These are phyloP conservation scores for Platycheirus rosarum DNA, from an alignment of 2,888 invertebrate species.

Conservation along the genomic window DNA sequence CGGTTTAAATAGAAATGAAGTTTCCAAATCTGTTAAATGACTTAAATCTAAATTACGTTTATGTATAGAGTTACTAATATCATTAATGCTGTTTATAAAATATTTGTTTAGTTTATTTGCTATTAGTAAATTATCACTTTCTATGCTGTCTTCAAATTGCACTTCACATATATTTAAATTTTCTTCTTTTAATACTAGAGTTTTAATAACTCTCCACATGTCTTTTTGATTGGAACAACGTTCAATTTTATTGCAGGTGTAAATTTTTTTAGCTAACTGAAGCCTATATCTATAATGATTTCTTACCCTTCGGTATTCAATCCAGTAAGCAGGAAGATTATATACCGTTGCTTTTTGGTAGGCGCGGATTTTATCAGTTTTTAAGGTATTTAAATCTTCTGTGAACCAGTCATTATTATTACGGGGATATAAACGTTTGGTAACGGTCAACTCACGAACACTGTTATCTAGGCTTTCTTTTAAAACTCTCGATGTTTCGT, in stretches of 20 bases:
- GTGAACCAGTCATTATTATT: not conserved
- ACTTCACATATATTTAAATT: not conserved
- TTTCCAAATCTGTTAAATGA: not conserved
- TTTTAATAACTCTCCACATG: not conserved
- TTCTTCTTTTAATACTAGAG: not conserved
- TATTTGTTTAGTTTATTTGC: not conserved
- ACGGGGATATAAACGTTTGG: not conserved
- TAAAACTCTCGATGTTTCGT: not conserved
- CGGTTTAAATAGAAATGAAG: not conserved
- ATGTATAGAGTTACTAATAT: not conserved
- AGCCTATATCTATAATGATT: not conserved
- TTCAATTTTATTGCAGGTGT: conserved; percentile 3
- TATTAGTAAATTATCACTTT: not conserved
- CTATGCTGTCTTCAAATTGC: not conserved
- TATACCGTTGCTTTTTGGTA: not conserved
- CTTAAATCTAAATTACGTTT: not conserved
- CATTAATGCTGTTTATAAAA: conserved; percentile 1
- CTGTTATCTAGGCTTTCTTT: not conserved
- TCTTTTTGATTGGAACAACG: conserved; percentile 5
- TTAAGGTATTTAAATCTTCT: not conserved
- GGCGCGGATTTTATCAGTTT: too few species aligned
- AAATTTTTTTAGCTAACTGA: not conserved
- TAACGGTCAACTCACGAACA: not conserved
- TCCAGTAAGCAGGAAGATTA: not conserved
- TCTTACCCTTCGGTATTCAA: conserved; percentile 1